A percentile compares a stretch with the other conserved stretches of the same genome.
These are phyloP conservation scores for Clanis bilineata DNA, from an alignment of 2,888 invertebrate species.

Conservation along the genomic window DNA sequence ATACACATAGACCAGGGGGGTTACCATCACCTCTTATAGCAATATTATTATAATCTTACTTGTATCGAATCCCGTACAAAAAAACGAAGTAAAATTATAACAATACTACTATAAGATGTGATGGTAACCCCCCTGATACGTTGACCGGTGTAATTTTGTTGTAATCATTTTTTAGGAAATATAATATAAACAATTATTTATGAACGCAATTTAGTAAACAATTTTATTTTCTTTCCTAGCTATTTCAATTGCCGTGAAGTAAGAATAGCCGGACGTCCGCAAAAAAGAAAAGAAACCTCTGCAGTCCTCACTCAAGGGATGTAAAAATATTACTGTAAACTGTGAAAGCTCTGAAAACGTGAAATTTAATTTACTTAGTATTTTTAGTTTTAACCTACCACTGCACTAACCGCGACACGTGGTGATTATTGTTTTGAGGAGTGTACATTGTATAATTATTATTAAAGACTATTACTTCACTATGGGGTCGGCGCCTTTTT, in stretches of 20 bases:
- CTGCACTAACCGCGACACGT: not conserved
- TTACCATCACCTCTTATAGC: no score
- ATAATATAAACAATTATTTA: not conserved
- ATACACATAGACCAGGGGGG: no score
- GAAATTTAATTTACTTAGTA: conserved; percentile 6
- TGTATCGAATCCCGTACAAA: no score
- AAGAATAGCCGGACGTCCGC: conserved; percentile 7
- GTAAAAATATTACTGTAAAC: conserved; percentile 2
- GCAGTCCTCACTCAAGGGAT: not conserved
- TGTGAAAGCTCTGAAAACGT: conserved; percentile 5
- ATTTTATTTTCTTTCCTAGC: conserved; percentile 8
- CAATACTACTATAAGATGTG: no score
- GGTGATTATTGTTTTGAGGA: not conserved
- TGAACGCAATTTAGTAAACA: not conserved
- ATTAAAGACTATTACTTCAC: no score
- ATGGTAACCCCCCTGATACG: no score
- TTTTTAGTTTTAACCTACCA: conserved; percentile 6
- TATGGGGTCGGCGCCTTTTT: no score
- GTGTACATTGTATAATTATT: no score
- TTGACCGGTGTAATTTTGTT: no score
- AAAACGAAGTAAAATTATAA: no score
- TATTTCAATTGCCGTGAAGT: conserved; percentile 10
- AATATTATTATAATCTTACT: no score
- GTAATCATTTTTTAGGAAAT: not conserved
- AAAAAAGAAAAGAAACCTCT: not conserved